Base-by-base conservation (phyloP, 2,113 vertebrate species). In the Empidonax traillii region DNA sequence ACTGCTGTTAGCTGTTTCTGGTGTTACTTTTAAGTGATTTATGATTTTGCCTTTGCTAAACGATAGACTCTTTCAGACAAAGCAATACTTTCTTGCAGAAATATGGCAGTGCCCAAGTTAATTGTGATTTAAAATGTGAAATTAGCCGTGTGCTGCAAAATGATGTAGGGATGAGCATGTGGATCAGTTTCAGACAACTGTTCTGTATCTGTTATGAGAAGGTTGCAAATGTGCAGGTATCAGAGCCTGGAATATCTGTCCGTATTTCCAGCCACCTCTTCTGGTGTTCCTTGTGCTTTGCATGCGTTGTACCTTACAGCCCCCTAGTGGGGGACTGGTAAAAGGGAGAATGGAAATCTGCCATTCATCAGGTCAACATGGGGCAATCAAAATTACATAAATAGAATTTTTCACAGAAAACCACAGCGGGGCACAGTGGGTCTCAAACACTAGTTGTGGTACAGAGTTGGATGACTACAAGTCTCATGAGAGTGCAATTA, bases 361-460 rank as follows among this genome's bases (percentile, higher is more conserved):
- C 12, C 3, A 0, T 49, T 61, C 3, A 1, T 35, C 24, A 7
- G 14, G 12, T 86, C 37, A 9, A 24, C 30, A 30, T 8, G 21
- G 16, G 21, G 21, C 33, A 65, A 63, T 1, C 6, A 1, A 58
- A 71, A 46, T 7, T 1, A 31, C 52, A 52, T 47, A 23, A 33
- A 8, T n/a, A 59, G 30, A 77, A 53, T 33, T 77, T 71, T 47
- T 51, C n/a, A 59, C 25, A 49, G 18, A 77, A 76, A 65, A 66
- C 23, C 63, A 75, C 30, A 77, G 28, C 0, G 4, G 14, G 14
- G 25, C 30, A 78, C 47, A 19, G 46, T 30, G 46, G 14, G 18
- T 35, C 39, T 52, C 31, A 66, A 58, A 47, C 28, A 46, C 12
- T 1, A 1, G 46, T 31, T 66, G 46, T 35, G 46, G 31, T 41